Conservation (phyloP, 2,113 vertebrate species). For the Bombycilla garrulus region DNA sequence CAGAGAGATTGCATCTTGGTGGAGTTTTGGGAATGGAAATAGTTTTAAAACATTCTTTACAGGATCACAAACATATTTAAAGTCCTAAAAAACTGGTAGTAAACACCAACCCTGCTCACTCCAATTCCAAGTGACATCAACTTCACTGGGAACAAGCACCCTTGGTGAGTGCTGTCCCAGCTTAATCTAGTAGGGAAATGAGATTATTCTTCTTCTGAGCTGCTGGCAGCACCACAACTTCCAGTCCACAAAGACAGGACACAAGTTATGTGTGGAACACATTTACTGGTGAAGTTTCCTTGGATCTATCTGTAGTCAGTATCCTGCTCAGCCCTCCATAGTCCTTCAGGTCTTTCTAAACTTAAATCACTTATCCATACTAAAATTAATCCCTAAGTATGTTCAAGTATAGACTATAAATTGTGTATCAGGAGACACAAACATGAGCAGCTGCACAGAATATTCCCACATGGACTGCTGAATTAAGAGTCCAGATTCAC, state of each 20-base stretch:
- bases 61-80: neutral
- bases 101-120: neutral
- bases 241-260: neutral
- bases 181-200: neutral
- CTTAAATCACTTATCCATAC: neutral
- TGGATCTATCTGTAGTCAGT: neutral
- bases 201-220: neutral
- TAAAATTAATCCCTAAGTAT: neutral
- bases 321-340: accelerated
- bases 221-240: neutral
- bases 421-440: neutral
- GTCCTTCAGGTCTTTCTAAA: neutral
- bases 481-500: neutral
- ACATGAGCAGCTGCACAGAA: neutral
- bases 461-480: neutral
- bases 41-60: neutral
- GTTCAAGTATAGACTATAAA: neutral
- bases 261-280: neutral
- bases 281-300: neutral
- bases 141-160: neutral
- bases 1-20: neutral
- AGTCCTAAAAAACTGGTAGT: neutral
- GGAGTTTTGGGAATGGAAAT: neutral
- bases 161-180: neutral
- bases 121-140: neutral